Base-by-base conservation (phyloP, 2,797 vertebrate species). In the Scolopax bukidnonensis region DNA sequence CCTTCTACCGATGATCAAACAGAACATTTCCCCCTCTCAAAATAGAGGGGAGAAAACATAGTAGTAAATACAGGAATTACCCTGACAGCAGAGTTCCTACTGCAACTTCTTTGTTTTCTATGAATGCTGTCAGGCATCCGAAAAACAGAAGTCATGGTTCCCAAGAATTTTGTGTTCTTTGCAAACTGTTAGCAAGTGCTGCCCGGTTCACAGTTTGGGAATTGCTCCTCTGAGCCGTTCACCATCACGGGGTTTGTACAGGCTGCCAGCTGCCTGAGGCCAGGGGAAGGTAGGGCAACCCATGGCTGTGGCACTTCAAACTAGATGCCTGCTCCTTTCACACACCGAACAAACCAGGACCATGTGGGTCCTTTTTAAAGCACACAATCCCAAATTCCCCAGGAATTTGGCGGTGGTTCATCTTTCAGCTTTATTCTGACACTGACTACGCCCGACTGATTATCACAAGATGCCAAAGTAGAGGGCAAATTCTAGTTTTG, bases 231-330 rank as follows among this genome's bases (percentile, higher is more conserved):
- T 3, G 21, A 70, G 74, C 16, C 16, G 21, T 8, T 40, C 14
- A 9, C 33, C 51, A 6, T 11, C 1, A 2, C 28, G 59, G 76
- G 60, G 30, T 67, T n/a, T 14, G 43, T 4, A 16, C 7, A 9
- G 11, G 27, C 48, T 33, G 41, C 47, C 47, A 67, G 48, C 47
- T 77, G 61, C 63, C 71, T 53, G 10, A 15, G 24, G n/a, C 12
- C 18, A 8, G 0, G 33, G 64, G 32, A 47, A 64, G 45, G 43
- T 2, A 81, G 19, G 14, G 41, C 67, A 82, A 32, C 38, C 65
- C 28, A 0, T 14, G 13, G 2, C 17, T 4, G 13, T 2, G 19
- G n/a, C 48, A 23, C 28, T 75, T 7, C 71, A n/a, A 10, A 33
- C 24, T 23, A 79, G n/a, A 61, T 8, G 17, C 71, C 53, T 56